Evolutionary conservation across 2,888 invertebrate species (phyloP).

Genomic region (Apocheima hispidaria): DNA sequence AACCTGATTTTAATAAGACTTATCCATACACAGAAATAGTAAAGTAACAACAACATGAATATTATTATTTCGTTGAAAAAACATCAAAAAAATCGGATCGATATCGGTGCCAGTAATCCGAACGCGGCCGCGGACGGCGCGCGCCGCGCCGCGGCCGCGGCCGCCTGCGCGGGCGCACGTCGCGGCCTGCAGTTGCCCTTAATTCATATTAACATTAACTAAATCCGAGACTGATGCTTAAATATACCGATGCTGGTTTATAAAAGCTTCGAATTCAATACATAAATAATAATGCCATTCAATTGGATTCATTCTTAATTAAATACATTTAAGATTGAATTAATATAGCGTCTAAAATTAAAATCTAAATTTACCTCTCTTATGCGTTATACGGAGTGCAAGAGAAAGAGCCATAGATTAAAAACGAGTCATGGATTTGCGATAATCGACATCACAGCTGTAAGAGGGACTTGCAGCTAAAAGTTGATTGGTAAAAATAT

Average conservation of each 20-base stretch:
- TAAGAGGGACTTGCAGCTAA: constrained; percentile 3
- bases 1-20: constrained; percentile 83
- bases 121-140: constrained; percentile 44
- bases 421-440: not conserved
- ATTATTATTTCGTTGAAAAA: constrained; percentile 78
- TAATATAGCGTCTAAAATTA: constrained; percentile 73
- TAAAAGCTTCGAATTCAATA: constrained; percentile 75
- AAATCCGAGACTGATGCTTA: constrained; percentile 68
- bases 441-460: not conserved
- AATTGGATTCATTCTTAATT: constrained; percentile 80
- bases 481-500: constrained; percentile 23
- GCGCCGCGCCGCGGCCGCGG: constrained; percentile 44
- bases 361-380: constrained; percentile 72
- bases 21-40: constrained; percentile 78
- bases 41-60: constrained; percentile 78
- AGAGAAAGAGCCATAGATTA: constrained; percentile 48
- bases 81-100: constrained; percentile 80
- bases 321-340: constrained; percentile 71
- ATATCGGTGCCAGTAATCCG: constrained; percentile 67
- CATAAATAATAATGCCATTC: constrained; percentile 68
- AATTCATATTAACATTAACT: constrained; percentile 71
- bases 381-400: constrained; percentile 67
- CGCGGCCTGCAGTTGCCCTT: constrained; percentile 63
- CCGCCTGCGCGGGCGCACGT: constrained; percentile 35
- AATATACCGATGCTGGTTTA: constrained; percentile 72